These are phyloP conservation scores for Himantopus leucocephalus DNA, from an alignment of 2,113 vertebrate species.

Conservation along the genomic window DNA sequence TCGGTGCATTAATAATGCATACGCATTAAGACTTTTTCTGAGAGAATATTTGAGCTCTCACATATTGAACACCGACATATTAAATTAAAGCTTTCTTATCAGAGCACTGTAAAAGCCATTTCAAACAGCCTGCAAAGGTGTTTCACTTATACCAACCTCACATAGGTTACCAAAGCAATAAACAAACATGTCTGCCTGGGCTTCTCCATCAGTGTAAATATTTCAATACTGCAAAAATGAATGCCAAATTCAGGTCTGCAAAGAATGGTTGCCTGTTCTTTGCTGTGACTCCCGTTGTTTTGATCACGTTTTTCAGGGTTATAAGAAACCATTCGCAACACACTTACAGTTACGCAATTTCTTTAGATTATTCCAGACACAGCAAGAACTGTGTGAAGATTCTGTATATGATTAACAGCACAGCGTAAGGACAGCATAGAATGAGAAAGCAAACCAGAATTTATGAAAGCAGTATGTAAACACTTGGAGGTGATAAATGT, in stretches of 20 bases:
- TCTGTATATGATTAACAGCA: neutral
- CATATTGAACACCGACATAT: slow-evolving; percentile 66
- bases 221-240: neutral
- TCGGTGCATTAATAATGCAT: slow-evolving; percentile 71
- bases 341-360: neutral
- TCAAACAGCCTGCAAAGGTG: slow-evolving; percentile 9
- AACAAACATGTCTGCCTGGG: neutral
- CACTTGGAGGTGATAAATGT: neutral
- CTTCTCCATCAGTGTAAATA: neutral
- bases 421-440: neutral
- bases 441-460: neutral
- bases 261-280: neutral
- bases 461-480: neutral
- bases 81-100: slow-evolving; percentile 72
- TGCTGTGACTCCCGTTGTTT: neutral
- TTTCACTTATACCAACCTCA: slow-evolving; percentile 22
- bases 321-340: neutral
- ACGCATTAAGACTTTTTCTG: slow-evolving; percentile 60
- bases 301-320: neutral
- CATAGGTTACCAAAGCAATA: slow-evolving; percentile 39
- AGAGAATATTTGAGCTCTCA: slow-evolving; percentile 74
- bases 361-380: neutral
- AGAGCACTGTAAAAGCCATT: slow-evolving; percentile 56
- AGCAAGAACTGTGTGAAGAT: neutral
- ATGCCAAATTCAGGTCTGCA: neutral